These are phyloP conservation scores for Pontoporia blainvillei DNA, from an alignment of 2,113 vertebrate genomes.

Conservation along the genomic window DNA sequence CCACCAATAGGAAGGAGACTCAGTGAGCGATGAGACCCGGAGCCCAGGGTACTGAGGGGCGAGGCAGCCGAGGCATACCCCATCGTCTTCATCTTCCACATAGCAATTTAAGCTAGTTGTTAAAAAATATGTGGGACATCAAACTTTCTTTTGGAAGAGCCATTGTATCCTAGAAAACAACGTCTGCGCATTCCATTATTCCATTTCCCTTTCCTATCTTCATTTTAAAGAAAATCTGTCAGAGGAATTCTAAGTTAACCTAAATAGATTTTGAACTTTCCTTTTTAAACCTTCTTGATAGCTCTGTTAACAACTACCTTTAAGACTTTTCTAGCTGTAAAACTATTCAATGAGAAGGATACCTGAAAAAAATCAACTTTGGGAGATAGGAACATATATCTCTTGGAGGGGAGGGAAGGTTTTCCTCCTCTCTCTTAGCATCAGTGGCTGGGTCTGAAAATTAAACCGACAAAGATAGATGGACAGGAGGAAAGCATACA, in stretches of 20 bases:
- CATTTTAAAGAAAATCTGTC: neutral
- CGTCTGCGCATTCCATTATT: neutral
- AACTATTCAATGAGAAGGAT: neutral
- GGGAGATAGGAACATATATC: neutral
- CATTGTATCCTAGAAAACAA: neutral
- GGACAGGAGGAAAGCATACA: neutral
- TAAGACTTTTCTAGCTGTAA: neutral
- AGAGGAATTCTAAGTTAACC: neutral
- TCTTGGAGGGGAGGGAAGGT: neutral
- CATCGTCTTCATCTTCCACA: neutral
- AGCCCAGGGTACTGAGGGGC: fast-evolving
- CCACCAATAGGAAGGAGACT: neutral
- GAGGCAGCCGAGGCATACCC: neutral
- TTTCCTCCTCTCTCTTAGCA: neutral
- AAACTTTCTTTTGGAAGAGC: neutral
- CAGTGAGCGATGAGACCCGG: neutral
- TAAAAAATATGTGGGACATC: neutral
- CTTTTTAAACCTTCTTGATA: neutral
- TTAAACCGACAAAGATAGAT: neutral
- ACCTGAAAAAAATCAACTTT: neutral
- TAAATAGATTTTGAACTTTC: neutral
- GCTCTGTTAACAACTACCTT: neutral
- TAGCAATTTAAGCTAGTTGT: neutral
- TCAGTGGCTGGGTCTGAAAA: neutral
- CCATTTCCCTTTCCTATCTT: neutral